Evolutionary conservation across 53 echinoderm and acorn worm species (phyloP).

Genomic region (Zoroaster sp.): DNA sequence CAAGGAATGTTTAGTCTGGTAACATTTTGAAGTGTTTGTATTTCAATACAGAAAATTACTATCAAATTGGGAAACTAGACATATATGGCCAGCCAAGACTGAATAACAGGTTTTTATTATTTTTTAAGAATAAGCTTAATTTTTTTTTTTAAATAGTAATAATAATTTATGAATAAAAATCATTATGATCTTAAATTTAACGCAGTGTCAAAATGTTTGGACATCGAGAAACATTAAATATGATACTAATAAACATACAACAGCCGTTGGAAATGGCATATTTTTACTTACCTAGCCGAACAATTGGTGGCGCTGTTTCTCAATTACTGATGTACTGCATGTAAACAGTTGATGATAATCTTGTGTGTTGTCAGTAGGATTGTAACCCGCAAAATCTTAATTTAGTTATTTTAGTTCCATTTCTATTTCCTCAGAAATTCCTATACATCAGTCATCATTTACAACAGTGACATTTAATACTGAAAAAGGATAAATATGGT

Average conservation of each 20-base stretch:
- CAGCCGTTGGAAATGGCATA: background rate
- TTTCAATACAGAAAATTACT: background rate
- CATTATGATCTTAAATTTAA: too few relatives aligned
- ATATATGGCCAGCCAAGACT: background rate
- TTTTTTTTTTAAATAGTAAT: too few relatives aligned
- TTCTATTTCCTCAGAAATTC: too few relatives aligned
- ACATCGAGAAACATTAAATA: too few relatives aligned
- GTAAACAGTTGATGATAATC: background rate
- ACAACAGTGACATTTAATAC: background rate
- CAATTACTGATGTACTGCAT: background rate
- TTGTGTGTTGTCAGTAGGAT: background rate
- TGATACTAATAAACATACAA: background rate
- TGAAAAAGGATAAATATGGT: background rate
- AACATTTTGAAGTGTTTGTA: background rate
- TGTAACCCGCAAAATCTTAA: too few relatives aligned
- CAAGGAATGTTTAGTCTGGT: conserved; percentile 32
- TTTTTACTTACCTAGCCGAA: background rate
- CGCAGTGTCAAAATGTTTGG: too few relatives aligned
- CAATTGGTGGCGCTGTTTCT: conserved; percentile 27
- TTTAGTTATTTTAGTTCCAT: too few relatives aligned
- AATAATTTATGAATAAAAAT: too few relatives aligned
- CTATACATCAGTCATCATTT: background rate
- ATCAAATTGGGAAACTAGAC: background rate
- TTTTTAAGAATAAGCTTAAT: too few relatives aligned
- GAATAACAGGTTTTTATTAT: too few relatives aligned